phyloP scores from a whole-genome alignment of 1,140 invertebrate genomes.

The Aricia agestis region DNA sequence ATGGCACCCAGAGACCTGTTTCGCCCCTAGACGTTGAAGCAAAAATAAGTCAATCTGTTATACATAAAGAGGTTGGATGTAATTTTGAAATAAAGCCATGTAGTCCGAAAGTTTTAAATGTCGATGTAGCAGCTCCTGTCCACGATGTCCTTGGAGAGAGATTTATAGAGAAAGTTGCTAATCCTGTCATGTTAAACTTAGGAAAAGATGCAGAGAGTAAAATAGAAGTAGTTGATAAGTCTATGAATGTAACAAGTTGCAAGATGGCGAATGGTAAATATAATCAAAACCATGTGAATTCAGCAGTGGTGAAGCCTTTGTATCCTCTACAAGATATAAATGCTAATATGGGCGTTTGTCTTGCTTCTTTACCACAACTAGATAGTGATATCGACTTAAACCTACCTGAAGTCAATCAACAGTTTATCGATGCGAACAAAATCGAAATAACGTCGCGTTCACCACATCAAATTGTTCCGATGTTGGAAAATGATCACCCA shows the following conservation, averaged over 20 bases:
- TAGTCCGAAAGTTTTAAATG: constrained; percentile 70
- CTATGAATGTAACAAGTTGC: constrained; percentile 47
- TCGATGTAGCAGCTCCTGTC: constrained; percentile 59
- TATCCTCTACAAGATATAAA: constrained; percentile 53
- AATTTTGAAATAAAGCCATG: constrained; percentile 76
- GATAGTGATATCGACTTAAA: constrained; percentile 70
- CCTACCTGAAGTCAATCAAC: constrained; percentile 71
- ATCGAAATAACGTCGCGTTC: constrained; percentile 34
- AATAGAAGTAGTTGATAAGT: constrained; percentile 21
- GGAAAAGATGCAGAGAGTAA: constrained; percentile 6
- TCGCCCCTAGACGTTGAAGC: constrained; percentile 73
- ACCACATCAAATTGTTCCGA: constrained; percentile 23
- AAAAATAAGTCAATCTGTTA: constrained; percentile 75
- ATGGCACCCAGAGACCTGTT: constrained; percentile 43
- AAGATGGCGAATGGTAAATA: constrained; percentile 54
- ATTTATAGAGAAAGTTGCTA: constrained; percentile 63
- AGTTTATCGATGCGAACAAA: constrained; percentile 70
- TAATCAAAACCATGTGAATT: constrained; percentile 28
- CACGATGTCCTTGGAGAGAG: constrained; percentile 58
- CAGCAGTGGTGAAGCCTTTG: constrained; percentile 38
- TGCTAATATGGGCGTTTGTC: constrained; percentile 58
- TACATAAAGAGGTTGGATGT: constrained; percentile 74
- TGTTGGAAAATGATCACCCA: constrained; percentile 5
- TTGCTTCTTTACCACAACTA: constrained; percentile 62
- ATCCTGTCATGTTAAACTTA: constrained; percentile 33